Evolutionary conservation across 2,113 vertebrate species (phyloP).

Genomic region (Calidris pugnax): DNA sequence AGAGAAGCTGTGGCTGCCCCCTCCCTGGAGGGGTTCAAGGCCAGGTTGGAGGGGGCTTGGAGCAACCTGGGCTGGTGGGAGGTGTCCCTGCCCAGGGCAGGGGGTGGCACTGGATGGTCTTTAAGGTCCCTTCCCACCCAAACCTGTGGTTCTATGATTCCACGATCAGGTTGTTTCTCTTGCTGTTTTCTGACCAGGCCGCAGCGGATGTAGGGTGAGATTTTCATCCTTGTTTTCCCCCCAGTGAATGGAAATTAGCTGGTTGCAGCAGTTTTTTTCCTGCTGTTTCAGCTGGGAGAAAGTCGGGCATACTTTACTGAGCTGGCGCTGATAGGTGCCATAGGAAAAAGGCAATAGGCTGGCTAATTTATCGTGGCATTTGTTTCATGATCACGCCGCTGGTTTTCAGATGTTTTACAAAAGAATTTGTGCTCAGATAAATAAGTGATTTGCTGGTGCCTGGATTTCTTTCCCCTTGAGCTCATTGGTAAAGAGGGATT

Average conservation of each 20-base stretch:
- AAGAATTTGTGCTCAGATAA: neutral
- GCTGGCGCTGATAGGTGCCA: neutral
- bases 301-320: neutral
- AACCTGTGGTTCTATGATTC: no score
- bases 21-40: no score
- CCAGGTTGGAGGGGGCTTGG: no score
- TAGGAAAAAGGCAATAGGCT: neutral
- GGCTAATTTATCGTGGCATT: neutral
- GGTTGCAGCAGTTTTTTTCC: neutral
- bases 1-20: no score
- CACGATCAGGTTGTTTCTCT: neutral
- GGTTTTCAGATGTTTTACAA: neutral
- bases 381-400: neutral
- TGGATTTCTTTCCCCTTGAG: neutral
- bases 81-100: no score
- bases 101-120: no score
- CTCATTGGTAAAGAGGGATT: neutral
- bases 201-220: neutral
- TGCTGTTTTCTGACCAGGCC: neutral
- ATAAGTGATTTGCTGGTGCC: neutral
- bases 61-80: no score
- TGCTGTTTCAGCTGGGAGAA: neutral
- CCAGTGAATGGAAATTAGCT: neutral
- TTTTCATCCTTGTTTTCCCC: neutral
- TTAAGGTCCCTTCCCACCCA: no score